These are phyloP conservation scores for Mustela lutreola DNA, from an alignment of 2,113 vertebrate genomes.

Conservation along the genomic window DNA sequence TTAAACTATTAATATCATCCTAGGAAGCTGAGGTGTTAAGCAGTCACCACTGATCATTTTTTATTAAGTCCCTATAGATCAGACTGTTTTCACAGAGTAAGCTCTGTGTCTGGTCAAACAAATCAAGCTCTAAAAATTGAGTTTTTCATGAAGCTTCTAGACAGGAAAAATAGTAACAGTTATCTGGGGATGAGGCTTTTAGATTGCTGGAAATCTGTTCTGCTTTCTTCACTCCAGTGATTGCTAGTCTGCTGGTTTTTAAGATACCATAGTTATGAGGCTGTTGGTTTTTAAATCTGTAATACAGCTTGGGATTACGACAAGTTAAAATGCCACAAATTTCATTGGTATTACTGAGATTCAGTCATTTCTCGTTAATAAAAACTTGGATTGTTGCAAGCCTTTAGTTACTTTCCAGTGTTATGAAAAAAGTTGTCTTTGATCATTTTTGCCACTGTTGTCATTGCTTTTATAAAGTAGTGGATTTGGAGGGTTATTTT, in stretches of 20 bases:
- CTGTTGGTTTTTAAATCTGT: neutral
- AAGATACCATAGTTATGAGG: neutral
- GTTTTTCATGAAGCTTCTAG: neutral
- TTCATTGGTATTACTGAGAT: neutral
- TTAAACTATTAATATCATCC: neutral
- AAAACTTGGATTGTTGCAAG: conserved; percentile 9
- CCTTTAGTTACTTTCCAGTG: neutral
- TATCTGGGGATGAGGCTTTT: neutral
- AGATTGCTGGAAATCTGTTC: neutral
- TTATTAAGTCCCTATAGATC: neutral
- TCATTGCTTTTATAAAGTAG: neutral
- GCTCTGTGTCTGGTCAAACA: neutral
- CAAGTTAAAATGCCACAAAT: neutral
- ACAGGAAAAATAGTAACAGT: neutral
- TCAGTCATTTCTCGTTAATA: neutral
- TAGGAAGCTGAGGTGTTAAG: neutral
- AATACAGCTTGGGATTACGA: neutral
- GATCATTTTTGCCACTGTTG: neutral
- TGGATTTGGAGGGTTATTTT: neutral
- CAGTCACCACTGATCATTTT: neutral
- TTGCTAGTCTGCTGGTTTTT: neutral
- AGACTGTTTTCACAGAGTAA: neutral
- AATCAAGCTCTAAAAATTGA: conserved; percentile 31
- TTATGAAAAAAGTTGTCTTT: conserved; percentile 39
- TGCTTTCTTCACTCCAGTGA: neutral